phyloP scores from a whole-genome alignment of 1,140 invertebrate species.

The Micrasema minimum region DNA sequence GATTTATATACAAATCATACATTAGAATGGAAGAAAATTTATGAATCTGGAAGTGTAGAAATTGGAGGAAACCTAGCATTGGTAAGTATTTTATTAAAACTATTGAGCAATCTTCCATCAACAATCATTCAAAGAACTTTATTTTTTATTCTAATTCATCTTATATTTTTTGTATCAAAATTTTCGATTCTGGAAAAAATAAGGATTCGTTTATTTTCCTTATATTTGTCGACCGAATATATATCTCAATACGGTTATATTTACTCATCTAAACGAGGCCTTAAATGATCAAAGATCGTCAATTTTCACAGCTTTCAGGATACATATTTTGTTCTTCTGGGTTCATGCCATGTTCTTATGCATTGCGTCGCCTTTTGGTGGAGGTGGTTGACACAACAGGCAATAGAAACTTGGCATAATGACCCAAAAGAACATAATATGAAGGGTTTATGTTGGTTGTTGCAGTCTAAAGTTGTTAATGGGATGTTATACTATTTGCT shows the following conservation, averaged over 20 bases:
- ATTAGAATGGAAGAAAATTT: constrained; percentile 58
- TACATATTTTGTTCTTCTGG: too few species aligned
- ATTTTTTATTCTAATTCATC: not conserved
- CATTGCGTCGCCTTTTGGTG: too few species aligned
- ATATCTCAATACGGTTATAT: too few species aligned
- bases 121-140: too few species aligned
- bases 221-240: too few species aligned
- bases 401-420: not conserved
- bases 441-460: constrained; percentile 39
- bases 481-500: constrained; percentile 69
- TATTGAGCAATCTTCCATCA: too few species aligned
- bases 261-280: too few species aligned
- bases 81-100: constrained; percentile 57
- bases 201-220: too few species aligned
- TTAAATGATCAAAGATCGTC: too few species aligned
- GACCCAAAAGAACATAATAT: too few species aligned
- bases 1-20: constrained; percentile 60
- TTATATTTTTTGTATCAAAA: not conserved
- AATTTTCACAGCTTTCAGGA: too few species aligned
- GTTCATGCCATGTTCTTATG: too few species aligned
- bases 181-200: not conserved
- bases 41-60: constrained; percentile 58
- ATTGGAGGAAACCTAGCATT: constrained; percentile 65
- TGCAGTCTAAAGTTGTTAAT: constrained; percentile 66
- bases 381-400: not conserved